Conservation (phyloP, 2,888 invertebrate species). For the Plusia festucae region DNA sequence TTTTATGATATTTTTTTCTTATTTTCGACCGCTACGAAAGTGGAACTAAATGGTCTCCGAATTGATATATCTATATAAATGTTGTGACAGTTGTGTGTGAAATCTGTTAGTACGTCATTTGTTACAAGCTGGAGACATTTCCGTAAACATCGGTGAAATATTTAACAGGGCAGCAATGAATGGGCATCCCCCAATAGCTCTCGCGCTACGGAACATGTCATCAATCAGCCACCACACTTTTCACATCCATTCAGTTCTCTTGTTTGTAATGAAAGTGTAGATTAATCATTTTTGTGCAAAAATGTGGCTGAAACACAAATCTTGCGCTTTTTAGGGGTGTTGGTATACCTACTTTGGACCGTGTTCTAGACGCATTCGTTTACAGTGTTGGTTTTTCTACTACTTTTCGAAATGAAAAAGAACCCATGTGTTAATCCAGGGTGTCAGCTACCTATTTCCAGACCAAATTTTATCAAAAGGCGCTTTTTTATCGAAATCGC, state of each 20-base stretch:
- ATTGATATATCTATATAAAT: slow-evolving; percentile 44
- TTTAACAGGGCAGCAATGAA: slow-evolving; percentile 60
- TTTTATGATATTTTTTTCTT: neutral
- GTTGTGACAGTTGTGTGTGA: slow-evolving; percentile 52
- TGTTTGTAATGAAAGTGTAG: slow-evolving; percentile 60
- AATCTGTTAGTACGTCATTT: slow-evolving; percentile 62
- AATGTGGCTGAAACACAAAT: neutral
- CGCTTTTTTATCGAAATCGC: too few relatives aligned
- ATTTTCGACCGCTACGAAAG: neutral
- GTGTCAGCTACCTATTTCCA: too few relatives aligned
- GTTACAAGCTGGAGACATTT: slow-evolving; percentile 54
- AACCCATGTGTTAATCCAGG: too few relatives aligned
- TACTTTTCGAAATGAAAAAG: too few relatives aligned
- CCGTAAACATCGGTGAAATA: slow-evolving; percentile 63
- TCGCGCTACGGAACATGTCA: slow-evolving; percentile 53
- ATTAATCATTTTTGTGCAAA: slow-evolving; percentile 63
- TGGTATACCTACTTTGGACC: too few relatives aligned
- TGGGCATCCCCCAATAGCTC: slow-evolving; percentile 48
- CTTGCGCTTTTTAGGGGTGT: neutral
- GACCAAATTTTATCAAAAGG: too few relatives aligned
- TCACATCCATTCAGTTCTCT: slow-evolving; percentile 46
- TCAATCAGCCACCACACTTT: slow-evolving; percentile 72
- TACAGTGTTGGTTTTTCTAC: too few relatives aligned
- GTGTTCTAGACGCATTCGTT: too few relatives aligned
- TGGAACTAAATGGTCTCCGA: slow-evolving; percentile 23